These are phyloP conservation scores for Meandrusa payeni DNA, from an alignment of 2,888 invertebrate genomes.

Conservation along the genomic window DNA sequence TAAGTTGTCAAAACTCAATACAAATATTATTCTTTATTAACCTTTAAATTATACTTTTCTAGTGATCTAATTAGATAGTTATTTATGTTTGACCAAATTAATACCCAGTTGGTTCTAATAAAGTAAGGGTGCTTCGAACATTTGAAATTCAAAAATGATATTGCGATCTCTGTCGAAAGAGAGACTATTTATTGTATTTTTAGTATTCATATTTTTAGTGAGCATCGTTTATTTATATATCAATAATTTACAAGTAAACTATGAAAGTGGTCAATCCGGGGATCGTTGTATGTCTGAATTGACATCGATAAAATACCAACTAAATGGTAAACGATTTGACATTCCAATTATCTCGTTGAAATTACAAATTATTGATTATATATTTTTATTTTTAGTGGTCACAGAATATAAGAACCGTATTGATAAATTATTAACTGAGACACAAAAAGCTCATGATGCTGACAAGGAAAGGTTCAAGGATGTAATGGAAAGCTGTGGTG, in stretches of 20 bases:
- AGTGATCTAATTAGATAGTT: too few relatives aligned
- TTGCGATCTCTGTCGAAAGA: slow-evolving; percentile 30
- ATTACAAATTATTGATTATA: too few relatives aligned
- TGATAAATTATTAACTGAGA: slow-evolving; percentile 59
- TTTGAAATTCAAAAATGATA: slow-evolving; percentile 13
- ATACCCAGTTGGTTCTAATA: not conserved
- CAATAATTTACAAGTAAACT: slow-evolving; percentile 48
- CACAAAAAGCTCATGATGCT: slow-evolving; percentile 49
- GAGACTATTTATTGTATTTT: slow-evolving; percentile 39
- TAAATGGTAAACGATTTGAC: slow-evolving; percentile 45
- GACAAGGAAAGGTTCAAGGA: slow-evolving; percentile 60
- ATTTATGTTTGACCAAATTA: too few relatives aligned
- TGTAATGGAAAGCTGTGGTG: slow-evolving; percentile 61
- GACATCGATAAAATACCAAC: slow-evolving; percentile 58
- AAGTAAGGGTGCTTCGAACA: not conserved
- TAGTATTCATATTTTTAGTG: slow-evolving; percentile 37
- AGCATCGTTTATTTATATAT: slow-evolving; percentile 49
- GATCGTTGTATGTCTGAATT: slow-evolving; percentile 58
- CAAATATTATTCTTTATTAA: too few relatives aligned
- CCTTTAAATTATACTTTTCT: too few relatives aligned
- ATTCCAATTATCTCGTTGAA: too few relatives aligned
- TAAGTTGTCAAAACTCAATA: too few relatives aligned
- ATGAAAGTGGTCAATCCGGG: slow-evolving; percentile 43
- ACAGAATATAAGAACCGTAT: slow-evolving; percentile 64
- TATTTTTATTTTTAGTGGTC: slow-evolving; percentile 48